A percentile compares a stretch with the other conserved stretches of the same genome.
Evolutionary conservation across 2,113 vertebrate species (phyloP).

Genomic region (Camelus dromedarius): DNA sequence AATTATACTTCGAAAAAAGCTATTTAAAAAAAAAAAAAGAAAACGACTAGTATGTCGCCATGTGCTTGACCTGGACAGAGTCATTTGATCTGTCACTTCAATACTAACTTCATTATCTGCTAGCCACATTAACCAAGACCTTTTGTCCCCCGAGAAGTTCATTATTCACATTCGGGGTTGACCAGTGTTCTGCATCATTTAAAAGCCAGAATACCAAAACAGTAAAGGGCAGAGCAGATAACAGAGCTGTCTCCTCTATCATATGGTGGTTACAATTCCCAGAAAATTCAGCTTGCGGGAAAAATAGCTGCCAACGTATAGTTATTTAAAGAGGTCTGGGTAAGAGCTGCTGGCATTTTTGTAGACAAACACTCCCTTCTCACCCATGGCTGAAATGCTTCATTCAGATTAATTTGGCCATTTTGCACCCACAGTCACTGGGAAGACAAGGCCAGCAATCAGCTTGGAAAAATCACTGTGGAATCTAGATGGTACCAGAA

Average conservation of each 20-base stretch:
- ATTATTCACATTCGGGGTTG: slow-evolving; percentile 38
- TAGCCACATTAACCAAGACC: slow-evolving; percentile 47
- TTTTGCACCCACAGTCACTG: not conserved
- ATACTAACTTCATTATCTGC: slow-evolving; percentile 10
- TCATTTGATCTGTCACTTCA: not conserved
- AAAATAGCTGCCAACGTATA: not conserved
- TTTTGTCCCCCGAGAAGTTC: slow-evolving; percentile 1
- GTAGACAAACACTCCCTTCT: slow-evolving; percentile 33
- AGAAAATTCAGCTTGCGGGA: slow-evolving; percentile 64
- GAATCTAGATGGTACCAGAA: not conserved
- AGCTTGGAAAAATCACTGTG: not conserved
- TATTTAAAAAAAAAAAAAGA: not conserved
- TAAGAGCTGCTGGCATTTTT: not conserved
- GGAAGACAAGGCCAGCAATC: not conserved
- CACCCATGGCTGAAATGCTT: not conserved
- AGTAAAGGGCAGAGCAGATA: slow-evolving; percentile 60
- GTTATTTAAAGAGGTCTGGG: not conserved
- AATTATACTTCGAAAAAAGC: not conserved
- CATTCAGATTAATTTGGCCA: slow-evolving; percentile 13
- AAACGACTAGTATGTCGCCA: not conserved
- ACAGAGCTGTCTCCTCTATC: slow-evolving; percentile 17
- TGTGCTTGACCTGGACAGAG: not conserved
- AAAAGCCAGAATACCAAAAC: slow-evolving; percentile 50
- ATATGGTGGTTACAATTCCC: not conserved
- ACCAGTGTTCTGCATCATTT: slow-evolving; percentile 41